Percentiles rank a stretch among this genome's conserved stretches.
Evolutionary conservation across 2,888 invertebrate species (phyloP).

Genomic region (Pseudanteris insignis): DNA sequence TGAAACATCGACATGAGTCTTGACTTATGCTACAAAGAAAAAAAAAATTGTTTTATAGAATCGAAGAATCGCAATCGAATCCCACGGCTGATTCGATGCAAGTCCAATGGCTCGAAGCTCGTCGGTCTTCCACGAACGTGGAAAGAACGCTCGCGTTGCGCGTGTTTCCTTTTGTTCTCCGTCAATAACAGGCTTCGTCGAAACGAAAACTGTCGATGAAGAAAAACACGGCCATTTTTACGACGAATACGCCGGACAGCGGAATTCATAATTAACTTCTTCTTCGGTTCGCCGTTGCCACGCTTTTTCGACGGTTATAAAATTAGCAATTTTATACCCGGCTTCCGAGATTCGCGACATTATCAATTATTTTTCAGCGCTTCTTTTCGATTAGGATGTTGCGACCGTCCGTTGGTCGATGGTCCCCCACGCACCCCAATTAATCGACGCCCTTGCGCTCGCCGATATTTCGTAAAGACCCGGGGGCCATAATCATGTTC

Average conservation of each 20-base stretch:
- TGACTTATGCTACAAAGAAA: too few relatives aligned
- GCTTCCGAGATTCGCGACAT: constrained; percentile 58
- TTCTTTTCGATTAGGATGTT: constrained; percentile 42
- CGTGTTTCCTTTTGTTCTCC: constrained; percentile 44
- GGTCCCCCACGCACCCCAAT: constrained; percentile 36
- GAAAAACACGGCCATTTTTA: constrained; percentile 40
- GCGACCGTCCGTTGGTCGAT: constrained; percentile 38
- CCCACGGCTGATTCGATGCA: constrained; percentile 35
- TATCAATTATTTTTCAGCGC: constrained; percentile 53
- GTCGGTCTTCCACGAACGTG: constrained; percentile 42
- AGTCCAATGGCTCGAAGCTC: constrained; percentile 17
- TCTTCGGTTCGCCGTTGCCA: constrained; percentile 8
- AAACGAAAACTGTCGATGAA: constrained; percentile 20
- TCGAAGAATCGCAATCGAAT: constrained; percentile 12
- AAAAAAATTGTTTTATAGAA: too few relatives aligned
- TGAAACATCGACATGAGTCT: too few relatives aligned
- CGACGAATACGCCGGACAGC: constrained; percentile 30
- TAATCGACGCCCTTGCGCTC: constrained; percentile 25
- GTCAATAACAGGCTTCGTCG: constrained; percentile 37
- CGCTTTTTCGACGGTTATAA: constrained; percentile 50
- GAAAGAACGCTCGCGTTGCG: constrained; percentile 43
- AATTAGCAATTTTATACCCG: constrained; percentile 62
- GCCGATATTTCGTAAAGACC: constrained; percentile 7
- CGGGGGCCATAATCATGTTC: constrained; percentile 27
- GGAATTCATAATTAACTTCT: constrained; percentile 47